Base-by-base conservation (phyloP, 2,113 vertebrate genomes). In the Carollia perspicillata region DNA sequence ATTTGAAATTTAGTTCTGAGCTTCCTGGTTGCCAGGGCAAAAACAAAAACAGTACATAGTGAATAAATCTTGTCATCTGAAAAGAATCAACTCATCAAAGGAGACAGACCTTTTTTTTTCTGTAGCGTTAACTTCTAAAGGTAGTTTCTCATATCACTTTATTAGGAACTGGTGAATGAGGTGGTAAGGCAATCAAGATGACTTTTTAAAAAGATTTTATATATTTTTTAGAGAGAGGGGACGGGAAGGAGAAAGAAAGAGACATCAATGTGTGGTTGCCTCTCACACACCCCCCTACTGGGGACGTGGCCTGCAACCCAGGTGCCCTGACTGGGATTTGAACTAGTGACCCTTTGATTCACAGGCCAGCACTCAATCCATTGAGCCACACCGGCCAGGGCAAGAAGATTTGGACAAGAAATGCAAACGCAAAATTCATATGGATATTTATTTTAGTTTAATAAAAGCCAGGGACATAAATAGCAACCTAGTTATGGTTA, bases 1-100 rank as follows among this genome's bases (percentile, higher is more conserved):
- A 95, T 94, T 68, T 95, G 86, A 94, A 93, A 85, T 71, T 90
- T 74, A 68, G 47, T 69, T 93, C 60, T 86, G n/a, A 96, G 47
- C 58, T 85, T 93, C 81, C 81, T 90, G 22, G 12, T 63, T 89
- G 53, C 28, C 30, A 92, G 58, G 30, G n/a, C 18, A 89, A 71
- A 94, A 92, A 69, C 78, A 23, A 91, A 92, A 85, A 75, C n/a
- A 69, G 40, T 87, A 44, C 20, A 22, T 72, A 47, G 55, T 86
- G 35, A 95, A 74, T 47, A 74, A 37, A 80, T 90, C 40, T 92
- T 87, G 83, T 63, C 58, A 86, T 93, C 72, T 78, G 78, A 94
- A 89, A 78, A 44, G 28, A 90, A 93, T 71, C 5, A 89, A 37
- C 85, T 86, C 81, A 92, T 65, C 84, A 89, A 42, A 90, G 28